Conservation (phyloP, 2,888 invertebrate genomes). For the Dynastes grantii region DNA sequence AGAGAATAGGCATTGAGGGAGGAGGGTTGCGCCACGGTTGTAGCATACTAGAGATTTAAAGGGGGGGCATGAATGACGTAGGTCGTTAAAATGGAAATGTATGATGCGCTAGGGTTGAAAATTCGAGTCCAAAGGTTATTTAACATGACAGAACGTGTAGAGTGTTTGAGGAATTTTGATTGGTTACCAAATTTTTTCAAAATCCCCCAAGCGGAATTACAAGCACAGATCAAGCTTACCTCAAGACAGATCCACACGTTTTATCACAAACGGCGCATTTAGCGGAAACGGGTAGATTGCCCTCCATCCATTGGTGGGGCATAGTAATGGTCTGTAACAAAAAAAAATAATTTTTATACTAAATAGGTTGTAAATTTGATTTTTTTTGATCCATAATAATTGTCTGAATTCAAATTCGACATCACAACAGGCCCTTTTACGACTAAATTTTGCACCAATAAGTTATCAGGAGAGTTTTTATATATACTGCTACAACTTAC, state of each 20-base stretch:
- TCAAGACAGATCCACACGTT: constrained; percentile 95
- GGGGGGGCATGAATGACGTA: background rate
- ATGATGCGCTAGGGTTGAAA: background rate
- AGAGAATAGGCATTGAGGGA: background rate
- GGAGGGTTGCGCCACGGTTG: background rate
- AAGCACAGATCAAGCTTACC: constrained; percentile 71
- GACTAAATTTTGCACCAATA: too few relatives aligned
- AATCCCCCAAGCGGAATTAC: too few relatives aligned
- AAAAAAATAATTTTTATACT: constrained; percentile 17
- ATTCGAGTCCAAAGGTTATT: too few relatives aligned
- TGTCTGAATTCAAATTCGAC: too few relatives aligned
- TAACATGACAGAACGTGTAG: too few relatives aligned
- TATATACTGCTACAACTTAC: constrained; percentile 71
- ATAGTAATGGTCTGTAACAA: constrained; percentile 85
- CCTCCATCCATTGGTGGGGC: constrained; percentile 99
- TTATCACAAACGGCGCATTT: constrained; percentile 95
- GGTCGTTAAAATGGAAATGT: background rate
- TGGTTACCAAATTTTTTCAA: too few relatives aligned
- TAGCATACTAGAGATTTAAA: background rate
- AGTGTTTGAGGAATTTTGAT: too few relatives aligned
- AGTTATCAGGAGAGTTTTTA: too few relatives aligned
- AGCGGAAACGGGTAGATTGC: constrained; percentile 95
- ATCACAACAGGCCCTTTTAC: too few relatives aligned
- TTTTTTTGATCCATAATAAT: too few relatives aligned
- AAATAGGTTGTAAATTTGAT: too few relatives aligned